These are phyloP conservation scores for Oscheius onirici DNA, from an alignment of 2,888 invertebrate genomes.

Conservation along the genomic window DNA sequence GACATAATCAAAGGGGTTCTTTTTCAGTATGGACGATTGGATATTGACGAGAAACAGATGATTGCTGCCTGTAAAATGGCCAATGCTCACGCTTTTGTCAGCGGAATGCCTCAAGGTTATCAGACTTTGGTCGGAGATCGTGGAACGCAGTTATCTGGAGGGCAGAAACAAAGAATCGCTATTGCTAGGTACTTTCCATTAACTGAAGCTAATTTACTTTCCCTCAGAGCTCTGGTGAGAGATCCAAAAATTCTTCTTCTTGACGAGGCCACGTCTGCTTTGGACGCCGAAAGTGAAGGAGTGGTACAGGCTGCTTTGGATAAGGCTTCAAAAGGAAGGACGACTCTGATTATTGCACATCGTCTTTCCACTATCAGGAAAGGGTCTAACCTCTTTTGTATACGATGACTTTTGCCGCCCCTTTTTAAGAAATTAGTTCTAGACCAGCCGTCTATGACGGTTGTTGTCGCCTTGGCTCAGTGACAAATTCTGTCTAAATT, in stretches of 20 bases:
- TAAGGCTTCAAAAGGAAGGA: constrained; percentile 73
- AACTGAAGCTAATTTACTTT: no score
- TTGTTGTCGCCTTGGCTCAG: no score
- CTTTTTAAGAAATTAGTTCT: no score
- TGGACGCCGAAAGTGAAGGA: constrained; percentile 60
- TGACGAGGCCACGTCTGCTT: constrained; percentile 63
- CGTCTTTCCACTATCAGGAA: constrained; percentile 75
- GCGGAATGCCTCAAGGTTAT: constrained; percentile 69
- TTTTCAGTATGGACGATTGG: constrained; percentile 73
- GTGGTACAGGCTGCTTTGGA: constrained; percentile 75
- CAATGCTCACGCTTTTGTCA: constrained; percentile 74
- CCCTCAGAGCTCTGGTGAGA: constrained; percentile 65
- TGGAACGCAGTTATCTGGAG: constrained; percentile 63
- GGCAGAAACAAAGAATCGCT: constrained; percentile 64
- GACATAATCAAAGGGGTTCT: no score
- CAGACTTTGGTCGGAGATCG: constrained; percentile 54
- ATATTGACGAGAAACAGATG: constrained; percentile 59
- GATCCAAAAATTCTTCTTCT: constrained; percentile 61
- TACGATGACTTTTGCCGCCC: no score
- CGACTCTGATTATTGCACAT: constrained; percentile 74
- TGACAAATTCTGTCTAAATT: no score
- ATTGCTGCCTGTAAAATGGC: constrained; percentile 63
- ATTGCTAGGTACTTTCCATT: no score
- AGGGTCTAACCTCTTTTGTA: no score
- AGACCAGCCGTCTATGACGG: no score